A percentile compares a stretch with the other conserved stretches of the same genome.
Conservation (phyloP, 2,888 invertebrate species). For the Acanthosepion lycidas region DNA sequence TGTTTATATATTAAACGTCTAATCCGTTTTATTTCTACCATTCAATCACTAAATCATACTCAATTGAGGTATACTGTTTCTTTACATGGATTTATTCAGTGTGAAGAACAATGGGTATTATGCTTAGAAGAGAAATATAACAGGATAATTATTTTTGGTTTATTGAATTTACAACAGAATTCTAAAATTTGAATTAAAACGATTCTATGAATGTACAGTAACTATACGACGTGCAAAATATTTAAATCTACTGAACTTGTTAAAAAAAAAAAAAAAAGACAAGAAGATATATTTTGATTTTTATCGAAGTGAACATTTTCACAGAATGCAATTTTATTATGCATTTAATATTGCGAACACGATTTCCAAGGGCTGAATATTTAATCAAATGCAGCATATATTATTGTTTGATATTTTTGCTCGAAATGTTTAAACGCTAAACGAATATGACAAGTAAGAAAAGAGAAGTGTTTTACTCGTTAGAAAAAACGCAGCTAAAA, state of each 20-base stretch:
- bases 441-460: background rate
- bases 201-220: background rate
- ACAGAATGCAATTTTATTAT: background rate
- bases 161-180: background rate
- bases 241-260: background rate
- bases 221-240: background rate
- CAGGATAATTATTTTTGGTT: background rate
- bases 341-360: background rate
- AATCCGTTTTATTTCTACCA: no score
- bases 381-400: background rate
- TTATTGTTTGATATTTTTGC: background rate
- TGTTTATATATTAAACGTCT: no score
- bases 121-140: background rate
- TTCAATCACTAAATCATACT: no score
- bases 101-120: background rate
- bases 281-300: background rate
- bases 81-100: background rate
- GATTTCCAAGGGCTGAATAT: background rate
- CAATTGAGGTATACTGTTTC: no score
- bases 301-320: background rate
- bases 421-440: background rate
- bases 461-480: background rate
- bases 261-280: background rate
- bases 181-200: background rate
- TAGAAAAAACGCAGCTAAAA: no score